Conservation (phyloP, 2,888 invertebrate species). For the Lasioglossum villosulum region DNA sequence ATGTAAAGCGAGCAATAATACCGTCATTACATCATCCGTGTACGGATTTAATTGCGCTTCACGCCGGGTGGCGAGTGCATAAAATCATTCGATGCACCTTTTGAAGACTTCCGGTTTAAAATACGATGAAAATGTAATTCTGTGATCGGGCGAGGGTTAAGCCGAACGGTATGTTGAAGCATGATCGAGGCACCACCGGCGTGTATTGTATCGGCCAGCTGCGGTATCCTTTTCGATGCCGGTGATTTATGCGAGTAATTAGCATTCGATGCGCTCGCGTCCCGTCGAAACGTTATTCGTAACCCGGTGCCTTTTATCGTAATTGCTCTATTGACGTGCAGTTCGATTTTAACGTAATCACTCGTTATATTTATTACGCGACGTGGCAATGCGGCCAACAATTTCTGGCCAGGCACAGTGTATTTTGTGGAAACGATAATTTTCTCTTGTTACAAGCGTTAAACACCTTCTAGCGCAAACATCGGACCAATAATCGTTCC, state of each 20-base stretch:
- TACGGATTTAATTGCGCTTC: neutral
- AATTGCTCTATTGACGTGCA: neutral
- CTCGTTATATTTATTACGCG: conserved; percentile 13
- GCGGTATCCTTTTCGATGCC: neutral
- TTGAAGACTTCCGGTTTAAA: neutral
- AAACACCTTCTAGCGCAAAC: conserved; percentile 44
- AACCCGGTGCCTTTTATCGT: neutral
- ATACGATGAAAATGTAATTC: neutral
- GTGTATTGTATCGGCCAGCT: neutral
- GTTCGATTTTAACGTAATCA: conserved; percentile 14
- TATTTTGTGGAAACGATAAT: conserved; percentile 58
- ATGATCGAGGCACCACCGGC: neutral
- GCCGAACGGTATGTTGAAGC: neutral
- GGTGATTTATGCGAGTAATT: conserved; percentile 7
- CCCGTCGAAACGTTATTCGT: neutral
- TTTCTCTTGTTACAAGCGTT: conserved; percentile 49
- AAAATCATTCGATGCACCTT: neutral
- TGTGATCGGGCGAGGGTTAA: neutral
- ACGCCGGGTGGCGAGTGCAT: neutral
- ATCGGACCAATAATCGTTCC: conserved; percentile 58
- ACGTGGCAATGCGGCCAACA: neutral
- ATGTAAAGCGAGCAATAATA: neutral
- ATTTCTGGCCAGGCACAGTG: conserved; percentile 19
- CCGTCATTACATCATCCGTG: neutral
- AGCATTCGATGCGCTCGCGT: neutral